These are phyloP conservation scores for Ceratothoa steindachneri DNA, from an alignment of 2,888 invertebrate species.

Conservation along the genomic window DNA sequence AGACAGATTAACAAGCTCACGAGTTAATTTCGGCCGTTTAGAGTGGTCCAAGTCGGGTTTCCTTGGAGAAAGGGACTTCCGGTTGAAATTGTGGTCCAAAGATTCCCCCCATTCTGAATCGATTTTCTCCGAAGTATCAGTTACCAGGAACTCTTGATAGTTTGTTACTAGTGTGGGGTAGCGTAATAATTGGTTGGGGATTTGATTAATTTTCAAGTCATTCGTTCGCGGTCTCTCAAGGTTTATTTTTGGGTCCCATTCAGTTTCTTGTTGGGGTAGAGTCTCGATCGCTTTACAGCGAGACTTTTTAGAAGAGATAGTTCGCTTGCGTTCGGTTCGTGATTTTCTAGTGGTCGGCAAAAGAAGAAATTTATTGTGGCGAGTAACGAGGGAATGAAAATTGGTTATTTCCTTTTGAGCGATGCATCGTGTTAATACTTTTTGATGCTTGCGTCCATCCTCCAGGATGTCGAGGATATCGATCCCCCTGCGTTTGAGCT, in stretches of 20 bases:
- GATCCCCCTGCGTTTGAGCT: conserved; percentile 21
- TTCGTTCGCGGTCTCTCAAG: background rate
- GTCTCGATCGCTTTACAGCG: background rate
- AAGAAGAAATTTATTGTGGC: background rate
- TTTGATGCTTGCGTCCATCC: background rate
- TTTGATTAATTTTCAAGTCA: background rate
- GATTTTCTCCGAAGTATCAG: background rate
- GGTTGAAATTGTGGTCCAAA: background rate
- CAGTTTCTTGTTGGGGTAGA: no score
- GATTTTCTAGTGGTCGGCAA: no score
- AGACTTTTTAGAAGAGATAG: background rate
- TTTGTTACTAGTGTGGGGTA: background rate
- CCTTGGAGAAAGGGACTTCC: background rate
- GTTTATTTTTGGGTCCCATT: background rate
- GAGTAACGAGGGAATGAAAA: background rate
- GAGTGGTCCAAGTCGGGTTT: background rate
- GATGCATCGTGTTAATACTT: background rate
- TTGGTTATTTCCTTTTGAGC: background rate
- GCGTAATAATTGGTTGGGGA: no score
- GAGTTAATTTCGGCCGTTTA: background rate
- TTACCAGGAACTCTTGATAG: background rate
- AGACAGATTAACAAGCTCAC: background rate
- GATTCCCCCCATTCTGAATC: background rate
- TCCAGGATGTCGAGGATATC: background rate
- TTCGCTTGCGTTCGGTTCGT: no score